Base-by-base conservation (phyloP, 2,113 vertebrate genomes). In the Corythaeola cristata region DNA sequence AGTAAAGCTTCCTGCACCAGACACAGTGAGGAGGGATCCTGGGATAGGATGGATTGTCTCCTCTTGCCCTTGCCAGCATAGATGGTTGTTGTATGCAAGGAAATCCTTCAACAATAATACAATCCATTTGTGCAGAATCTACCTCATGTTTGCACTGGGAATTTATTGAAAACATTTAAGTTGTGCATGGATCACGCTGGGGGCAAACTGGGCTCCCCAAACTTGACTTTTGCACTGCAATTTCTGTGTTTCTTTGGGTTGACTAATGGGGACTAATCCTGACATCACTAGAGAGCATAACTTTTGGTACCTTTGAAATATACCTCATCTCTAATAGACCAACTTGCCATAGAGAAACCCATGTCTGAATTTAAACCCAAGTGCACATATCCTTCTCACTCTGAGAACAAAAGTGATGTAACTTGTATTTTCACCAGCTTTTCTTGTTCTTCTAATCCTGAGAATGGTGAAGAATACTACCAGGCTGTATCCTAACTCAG, bases 401-500 rank as follows among this genome's bases (percentile, higher is more conserved):
- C 80, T 0, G 9, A 58, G 50, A 56, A 66, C 0, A 0, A 49
- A 67, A 62, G 27, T 35, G 8, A 47, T 8, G 1, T 12, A 52
- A 53, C 18, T 78, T 83, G 28, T 69, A 32, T 56, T 73, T 89
- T 66, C 35, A 52, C n/a, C 32, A 16, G 22, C 20, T 84, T 78
- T 85, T 89, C 59, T 49, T 45, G 44, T 33, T 73, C 27, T 84
- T 80, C n/a, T 44, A 69, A 52, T 30, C 49, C 35, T 53, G 21
- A n/a, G 24, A 60, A 0, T 27, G 22, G 28, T 47, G 55, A 33
- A 60, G 60, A 90, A 85, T 63, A 59, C 17, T 53, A n/a, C 35
- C 41, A 71, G 41, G 20, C 12, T 23, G 12, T 32, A 35, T 52
- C 45, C 53, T 68, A 89, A 85, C 32, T 71, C 28, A 44, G 27